Percentiles rank a stretch among this genome's conserved stretches.
These are phyloP conservation scores for Bostrychus sinensis DNA, from an alignment of 2,113 vertebrate species.

Conservation along the genomic window DNA sequence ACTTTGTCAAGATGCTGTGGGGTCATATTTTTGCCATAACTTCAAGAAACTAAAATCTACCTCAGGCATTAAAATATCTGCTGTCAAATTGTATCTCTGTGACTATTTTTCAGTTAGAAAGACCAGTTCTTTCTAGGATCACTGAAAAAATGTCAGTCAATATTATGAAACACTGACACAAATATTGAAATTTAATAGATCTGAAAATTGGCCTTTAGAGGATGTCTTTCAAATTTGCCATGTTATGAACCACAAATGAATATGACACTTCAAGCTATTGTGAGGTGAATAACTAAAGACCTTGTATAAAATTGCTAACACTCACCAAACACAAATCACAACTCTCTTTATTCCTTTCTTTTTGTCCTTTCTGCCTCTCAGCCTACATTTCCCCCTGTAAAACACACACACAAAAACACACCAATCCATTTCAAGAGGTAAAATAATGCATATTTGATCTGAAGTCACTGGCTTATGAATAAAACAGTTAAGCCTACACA, in stretches of 20 bases:
- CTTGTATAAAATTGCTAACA: background rate
- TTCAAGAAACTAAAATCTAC: too few relatives aligned
- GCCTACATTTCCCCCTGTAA: constrained; percentile 5
- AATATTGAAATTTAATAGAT: background rate
- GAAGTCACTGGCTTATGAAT: constrained; percentile 60
- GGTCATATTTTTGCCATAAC: too few relatives aligned
- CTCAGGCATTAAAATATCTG: too few relatives aligned
- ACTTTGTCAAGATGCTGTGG: too few relatives aligned
- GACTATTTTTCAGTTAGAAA: too few relatives aligned
- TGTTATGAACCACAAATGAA: background rate
- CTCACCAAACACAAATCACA: background rate
- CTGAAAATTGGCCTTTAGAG: background rate
- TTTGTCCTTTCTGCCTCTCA: background rate
- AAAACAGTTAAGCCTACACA: constrained; percentile 45
- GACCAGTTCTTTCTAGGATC: background rate
- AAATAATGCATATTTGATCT: constrained; percentile 63
- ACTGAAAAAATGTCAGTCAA: background rate
- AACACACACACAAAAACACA: constrained; percentile 3
- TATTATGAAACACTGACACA: background rate
- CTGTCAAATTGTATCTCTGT: too few relatives aligned
- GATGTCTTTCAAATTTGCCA: background rate
- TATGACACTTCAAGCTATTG: background rate
- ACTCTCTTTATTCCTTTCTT: background rate
- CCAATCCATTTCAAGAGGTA: constrained; percentile 16
- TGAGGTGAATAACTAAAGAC: background rate